phyloP scores from a whole-genome alignment of 1,140 invertebrate species.

The Acromyrmex echinatior region DNA sequence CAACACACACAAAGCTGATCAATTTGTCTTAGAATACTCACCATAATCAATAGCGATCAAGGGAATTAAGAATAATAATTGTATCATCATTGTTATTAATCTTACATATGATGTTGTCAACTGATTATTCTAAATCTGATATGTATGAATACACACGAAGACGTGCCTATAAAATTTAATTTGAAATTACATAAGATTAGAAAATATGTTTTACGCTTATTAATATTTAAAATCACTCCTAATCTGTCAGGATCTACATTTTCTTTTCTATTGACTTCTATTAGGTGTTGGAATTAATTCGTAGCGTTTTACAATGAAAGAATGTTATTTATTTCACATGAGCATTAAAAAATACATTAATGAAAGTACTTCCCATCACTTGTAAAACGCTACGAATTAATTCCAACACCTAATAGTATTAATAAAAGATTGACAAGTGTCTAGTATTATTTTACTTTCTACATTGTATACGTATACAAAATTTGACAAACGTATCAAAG shows the following conservation, averaged over 20 bases:
- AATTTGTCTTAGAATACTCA: conserved; percentile 22
- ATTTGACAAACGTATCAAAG: neutral
- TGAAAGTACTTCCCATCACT: too few relatives aligned
- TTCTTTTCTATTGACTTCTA: neutral
- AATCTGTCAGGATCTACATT: neutral
- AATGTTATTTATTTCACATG: too few relatives aligned
- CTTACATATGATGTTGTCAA: neutral
- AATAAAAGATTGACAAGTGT: neutral
- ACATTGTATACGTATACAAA: neutral
- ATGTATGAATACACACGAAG: neutral
- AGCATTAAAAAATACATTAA: too few relatives aligned
- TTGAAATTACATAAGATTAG: conserved; percentile 41
- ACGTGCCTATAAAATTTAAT: neutral
- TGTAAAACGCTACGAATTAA: too few relatives aligned
- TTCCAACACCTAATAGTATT: too few relatives aligned
- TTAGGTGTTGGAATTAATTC: too few relatives aligned
- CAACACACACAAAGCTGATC: neutral
- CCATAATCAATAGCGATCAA: conserved; percentile 2
- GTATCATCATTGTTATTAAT: neutral
- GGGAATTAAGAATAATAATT: neutral
- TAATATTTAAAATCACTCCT: neutral
- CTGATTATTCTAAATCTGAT: neutral
- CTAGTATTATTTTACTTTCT: neutral
- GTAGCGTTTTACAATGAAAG: too few relatives aligned
- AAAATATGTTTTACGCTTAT: neutral